Evolutionary conservation across 2,888 invertebrate genomes (phyloP).

Genomic region (Melanargia galathea): DNA sequence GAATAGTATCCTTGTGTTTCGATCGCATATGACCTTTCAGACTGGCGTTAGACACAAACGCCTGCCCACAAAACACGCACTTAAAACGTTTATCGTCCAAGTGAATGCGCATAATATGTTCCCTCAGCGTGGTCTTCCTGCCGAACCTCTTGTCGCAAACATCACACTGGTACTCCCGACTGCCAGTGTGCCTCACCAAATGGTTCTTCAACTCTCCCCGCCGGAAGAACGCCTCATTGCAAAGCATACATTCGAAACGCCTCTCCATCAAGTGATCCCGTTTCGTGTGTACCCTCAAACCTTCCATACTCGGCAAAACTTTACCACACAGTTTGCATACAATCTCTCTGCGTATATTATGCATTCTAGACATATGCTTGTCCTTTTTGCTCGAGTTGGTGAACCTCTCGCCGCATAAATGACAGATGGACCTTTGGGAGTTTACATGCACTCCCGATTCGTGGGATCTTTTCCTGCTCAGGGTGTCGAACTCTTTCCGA

Average conservation of each 20-base stretch:
- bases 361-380: constrained; percentile 51
- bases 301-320: constrained; percentile 63
- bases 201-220: constrained; percentile 48
- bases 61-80: constrained; percentile 50
- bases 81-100: constrained; percentile 48
- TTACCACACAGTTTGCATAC: constrained; percentile 60
- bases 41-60: constrained; percentile 55
- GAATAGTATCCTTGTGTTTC: not conserved
- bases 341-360: constrained; percentile 52
- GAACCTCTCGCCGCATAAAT: constrained; percentile 46
- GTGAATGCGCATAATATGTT: constrained; percentile 42
- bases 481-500: constrained; percentile 34
- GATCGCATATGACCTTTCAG: constrained; percentile 28
- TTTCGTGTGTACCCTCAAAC: constrained; percentile 62
- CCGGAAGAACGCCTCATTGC: constrained; percentile 45
- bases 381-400: constrained; percentile 37
- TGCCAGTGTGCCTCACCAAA: constrained; percentile 43
- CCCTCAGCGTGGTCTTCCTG: not conserved
- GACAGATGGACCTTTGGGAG: constrained; percentile 47
- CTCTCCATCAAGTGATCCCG: constrained; percentile 56
- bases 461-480: constrained; percentile 44
- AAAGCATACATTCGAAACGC: constrained; percentile 50
- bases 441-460: constrained; percentile 39
- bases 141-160: constrained; percentile 6
- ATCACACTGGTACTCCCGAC: constrained; percentile 36